These are phyloP conservation scores for Crotophaga sulcirostris DNA, from an alignment of 2,113 vertebrate genomes.

Conservation along the genomic window DNA sequence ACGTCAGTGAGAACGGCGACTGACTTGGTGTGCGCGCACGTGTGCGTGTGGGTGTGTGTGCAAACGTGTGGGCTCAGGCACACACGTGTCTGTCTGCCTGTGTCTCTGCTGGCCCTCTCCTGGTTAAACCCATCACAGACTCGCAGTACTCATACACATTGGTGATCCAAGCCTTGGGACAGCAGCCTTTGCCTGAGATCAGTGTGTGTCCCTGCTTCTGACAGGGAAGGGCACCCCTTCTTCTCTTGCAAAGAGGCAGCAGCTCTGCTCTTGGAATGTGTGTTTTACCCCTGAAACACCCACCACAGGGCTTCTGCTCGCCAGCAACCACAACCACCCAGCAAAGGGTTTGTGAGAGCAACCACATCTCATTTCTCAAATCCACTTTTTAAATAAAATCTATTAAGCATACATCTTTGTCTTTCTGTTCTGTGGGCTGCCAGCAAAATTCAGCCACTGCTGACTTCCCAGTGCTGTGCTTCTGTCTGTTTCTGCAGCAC, in stretches of 20 bases:
- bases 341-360: background rate
- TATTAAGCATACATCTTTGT: background rate
- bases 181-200: background rate
- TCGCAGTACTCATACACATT: background rate
- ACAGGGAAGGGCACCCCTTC: conserved; percentile 21
- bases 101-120: background rate
- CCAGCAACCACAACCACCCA: background rate
- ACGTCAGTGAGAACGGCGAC: background rate
- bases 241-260: background rate
- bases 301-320: background rate
- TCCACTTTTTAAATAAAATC: background rate
- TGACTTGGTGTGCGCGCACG: rapidly evolving
- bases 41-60: background rate
- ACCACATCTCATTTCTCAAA: background rate
- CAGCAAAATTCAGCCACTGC: background rate
- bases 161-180: background rate
- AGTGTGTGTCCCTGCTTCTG: background rate
- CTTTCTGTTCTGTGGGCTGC: background rate
- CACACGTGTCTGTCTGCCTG: background rate
- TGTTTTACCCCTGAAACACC: background rate
- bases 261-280: background rate
- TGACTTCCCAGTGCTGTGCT: background rate
- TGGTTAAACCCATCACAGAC: background rate
- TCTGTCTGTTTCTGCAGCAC: conserved; percentile 41
- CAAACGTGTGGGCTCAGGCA: rapidly evolving